A percentile compares a stretch with the other conserved stretches of the same genome.
These are phyloP conservation scores for Tympanuchus pallidicinctus DNA, from an alignment of 2,113 vertebrate species.

Conservation along the genomic window DNA sequence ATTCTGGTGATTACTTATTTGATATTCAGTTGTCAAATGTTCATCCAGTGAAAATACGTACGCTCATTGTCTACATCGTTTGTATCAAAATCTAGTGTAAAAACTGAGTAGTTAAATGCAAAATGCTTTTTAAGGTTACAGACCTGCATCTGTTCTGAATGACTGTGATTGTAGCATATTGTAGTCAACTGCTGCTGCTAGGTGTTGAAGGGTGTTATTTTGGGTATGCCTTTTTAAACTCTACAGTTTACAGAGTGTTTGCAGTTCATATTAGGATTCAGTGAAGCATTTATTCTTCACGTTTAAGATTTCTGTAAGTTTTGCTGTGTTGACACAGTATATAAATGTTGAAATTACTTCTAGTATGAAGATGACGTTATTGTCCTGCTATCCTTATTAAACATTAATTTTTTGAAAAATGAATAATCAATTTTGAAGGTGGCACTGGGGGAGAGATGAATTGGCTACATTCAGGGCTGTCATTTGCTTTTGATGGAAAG, in stretches of 20 bases:
- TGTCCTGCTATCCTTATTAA: neutral
- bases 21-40: constrained; percentile 3
- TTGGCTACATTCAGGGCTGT: neutral
- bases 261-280: neutral
- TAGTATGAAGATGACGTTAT: neutral
- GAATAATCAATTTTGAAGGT: neutral
- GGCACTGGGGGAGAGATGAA: neutral
- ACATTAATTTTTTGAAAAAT: neutral
- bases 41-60: constrained; percentile 15
- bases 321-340: neutral
- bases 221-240: neutral
- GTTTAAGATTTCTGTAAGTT: neutral
- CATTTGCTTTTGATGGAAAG: neutral
- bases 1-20: neutral
- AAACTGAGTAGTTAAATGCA: neutral
- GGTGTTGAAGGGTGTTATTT: neutral
- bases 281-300: neutral
- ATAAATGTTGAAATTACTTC: neutral
- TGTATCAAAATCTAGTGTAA: neutral
- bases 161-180: neutral
- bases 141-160: neutral
- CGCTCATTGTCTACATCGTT: neutral
- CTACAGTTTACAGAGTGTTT: neutral
- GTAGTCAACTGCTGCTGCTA: neutral
- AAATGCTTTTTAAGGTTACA: neutral